Conservation (phyloP, 2,888 invertebrate genomes). For the Stratiomys singularior region DNA sequence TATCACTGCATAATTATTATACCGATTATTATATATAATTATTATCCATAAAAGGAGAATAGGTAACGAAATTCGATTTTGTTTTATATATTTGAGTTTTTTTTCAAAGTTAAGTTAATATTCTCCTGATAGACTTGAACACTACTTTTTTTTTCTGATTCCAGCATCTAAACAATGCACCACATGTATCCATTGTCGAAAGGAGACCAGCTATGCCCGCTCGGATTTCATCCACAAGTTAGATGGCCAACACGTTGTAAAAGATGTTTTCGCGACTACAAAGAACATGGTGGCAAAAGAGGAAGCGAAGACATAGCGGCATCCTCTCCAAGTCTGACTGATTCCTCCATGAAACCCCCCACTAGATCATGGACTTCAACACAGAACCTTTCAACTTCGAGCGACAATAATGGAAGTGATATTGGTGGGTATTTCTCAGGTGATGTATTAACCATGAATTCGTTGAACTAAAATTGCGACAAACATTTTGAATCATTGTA, state of each 20-base stretch:
- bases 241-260: constrained; percentile 94
- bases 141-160: constrained; percentile 1
- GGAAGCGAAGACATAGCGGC: constrained; percentile 76
- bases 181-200: constrained; percentile 69
- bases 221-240: constrained; percentile 94
- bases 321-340: constrained; percentile 82
- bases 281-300: constrained; percentile 84
- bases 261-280: constrained; percentile 91
- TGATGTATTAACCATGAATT: constrained; percentile 14
- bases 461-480: constrained; percentile 26
- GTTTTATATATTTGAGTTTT: too few species aligned
- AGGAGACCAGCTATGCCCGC: constrained; percentile 88
- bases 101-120: too few species aligned
- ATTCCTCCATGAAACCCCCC: constrained; percentile 65
- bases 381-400: constrained; percentile 70
- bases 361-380: constrained; percentile 81
- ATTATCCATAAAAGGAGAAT: too few species aligned
- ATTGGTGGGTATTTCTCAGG: constrained; percentile 59
- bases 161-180: constrained; percentile 59
- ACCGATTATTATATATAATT: too few species aligned
- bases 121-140: too few species aligned
- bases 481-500: background rate
- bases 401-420: constrained; percentile 57
- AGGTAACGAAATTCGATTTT: background rate
- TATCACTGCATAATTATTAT: too few species aligned